These are phyloP conservation scores for Menidia beryllina DNA, from an alignment of 2,113 vertebrate species.

Conservation along the genomic window DNA sequence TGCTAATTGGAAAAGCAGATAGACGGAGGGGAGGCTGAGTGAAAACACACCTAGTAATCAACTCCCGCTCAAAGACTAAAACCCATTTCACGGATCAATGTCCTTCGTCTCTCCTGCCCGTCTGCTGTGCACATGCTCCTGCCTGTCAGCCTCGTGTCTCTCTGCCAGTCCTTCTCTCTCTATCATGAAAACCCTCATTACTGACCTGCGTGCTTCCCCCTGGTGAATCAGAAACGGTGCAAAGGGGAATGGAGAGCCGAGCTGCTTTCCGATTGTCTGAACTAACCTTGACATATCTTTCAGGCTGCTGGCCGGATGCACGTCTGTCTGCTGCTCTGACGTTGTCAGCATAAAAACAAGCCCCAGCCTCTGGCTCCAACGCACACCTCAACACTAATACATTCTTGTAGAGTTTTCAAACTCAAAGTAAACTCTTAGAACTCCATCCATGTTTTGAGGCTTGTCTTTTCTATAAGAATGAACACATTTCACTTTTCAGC, in stretches of 20 bases:
- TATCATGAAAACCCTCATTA: constrained; percentile 49
- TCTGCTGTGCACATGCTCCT: constrained; percentile 60
- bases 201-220: constrained; percentile 34
- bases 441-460: neutral
- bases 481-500: no score
- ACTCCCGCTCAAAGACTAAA: constrained; percentile 79
- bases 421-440: neutral
- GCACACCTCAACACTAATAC: constrained; percentile 3
- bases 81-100: constrained; percentile 85
- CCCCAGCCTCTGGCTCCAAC: constrained; percentile 19
- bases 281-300: constrained; percentile 46
- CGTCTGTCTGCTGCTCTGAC: constrained; percentile 14
- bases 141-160: constrained; percentile 57
- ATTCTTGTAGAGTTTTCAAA: neutral
- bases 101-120: constrained; percentile 64
- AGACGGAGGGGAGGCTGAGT: constrained; percentile 68
- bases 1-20: constrained; percentile 84
- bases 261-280: constrained; percentile 44
- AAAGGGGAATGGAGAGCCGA: neutral
- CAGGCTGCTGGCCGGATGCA: constrained; percentile 10
- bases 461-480: no score
- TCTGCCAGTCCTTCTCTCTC: constrained; percentile 47
- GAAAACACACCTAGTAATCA: constrained; percentile 83
- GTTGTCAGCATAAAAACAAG: constrained; percentile 20
- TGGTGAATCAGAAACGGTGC: neutral